Conservation (phyloP, 2,113 vertebrate genomes). For the Chinchilla lanigera region DNA sequence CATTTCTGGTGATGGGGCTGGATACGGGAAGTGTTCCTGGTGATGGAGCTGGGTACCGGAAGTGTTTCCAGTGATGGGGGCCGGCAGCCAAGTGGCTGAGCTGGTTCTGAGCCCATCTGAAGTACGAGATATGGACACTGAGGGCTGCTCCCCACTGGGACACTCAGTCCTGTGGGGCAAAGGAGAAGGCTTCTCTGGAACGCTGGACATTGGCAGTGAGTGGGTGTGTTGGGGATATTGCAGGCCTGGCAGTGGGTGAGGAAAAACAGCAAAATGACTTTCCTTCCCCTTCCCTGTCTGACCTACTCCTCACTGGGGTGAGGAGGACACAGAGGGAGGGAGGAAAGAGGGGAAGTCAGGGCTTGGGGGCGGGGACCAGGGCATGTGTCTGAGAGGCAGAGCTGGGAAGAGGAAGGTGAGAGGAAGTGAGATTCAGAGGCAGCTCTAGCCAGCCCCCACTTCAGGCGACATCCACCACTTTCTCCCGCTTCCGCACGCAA, state of each 20-base stretch:
- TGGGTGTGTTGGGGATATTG: background rate
- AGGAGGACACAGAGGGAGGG: background rate
- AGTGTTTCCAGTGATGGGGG: background rate
- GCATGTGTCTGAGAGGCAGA: background rate
- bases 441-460: accelerated
- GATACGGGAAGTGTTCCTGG: too few relatives aligned
- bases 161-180: background rate
- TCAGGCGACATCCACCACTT: accelerated
- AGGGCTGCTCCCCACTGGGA: background rate
- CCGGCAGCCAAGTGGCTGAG: accelerated
- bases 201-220: background rate
- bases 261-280: background rate
- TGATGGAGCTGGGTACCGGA: background rate
- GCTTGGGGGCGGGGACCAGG: background rate
- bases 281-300: background rate
- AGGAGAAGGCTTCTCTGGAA: background rate
- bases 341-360: background rate
- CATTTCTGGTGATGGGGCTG: accelerated
- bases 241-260: background rate
- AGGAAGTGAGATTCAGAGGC: background rate
- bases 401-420: background rate
- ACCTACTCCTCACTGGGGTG: background rate
- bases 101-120: background rate
- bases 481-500: accelerated
- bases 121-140: background rate